phyloP scores from a whole-genome alignment of 2,888 invertebrate species.

The Xanthorhoe designata region DNA sequence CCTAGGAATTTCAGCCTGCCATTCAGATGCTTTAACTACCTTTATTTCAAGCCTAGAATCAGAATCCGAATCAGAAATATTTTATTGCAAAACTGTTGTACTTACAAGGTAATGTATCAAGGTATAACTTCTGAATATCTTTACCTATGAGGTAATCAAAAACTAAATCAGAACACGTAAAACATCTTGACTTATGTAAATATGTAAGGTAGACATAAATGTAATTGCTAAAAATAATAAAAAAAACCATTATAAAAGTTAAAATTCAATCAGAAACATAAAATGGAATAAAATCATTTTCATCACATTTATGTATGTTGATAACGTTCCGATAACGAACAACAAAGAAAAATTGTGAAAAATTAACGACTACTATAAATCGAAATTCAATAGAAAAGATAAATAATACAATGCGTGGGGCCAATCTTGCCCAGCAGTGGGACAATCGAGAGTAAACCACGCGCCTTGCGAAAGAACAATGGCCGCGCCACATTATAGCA shows the following conservation, averaged over 20 bases:
- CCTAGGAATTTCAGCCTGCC: too few relatives aligned
- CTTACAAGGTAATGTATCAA: too few relatives aligned
- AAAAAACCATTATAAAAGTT: background rate
- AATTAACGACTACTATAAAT: slow-evolving; percentile 65
- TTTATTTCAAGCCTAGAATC: too few relatives aligned
- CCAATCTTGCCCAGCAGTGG: slow-evolving; percentile 39
- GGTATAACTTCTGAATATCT: too few relatives aligned
- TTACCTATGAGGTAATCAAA: too few relatives aligned
- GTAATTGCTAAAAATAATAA: background rate
- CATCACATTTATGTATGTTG: slow-evolving; percentile 8
- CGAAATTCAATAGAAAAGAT: slow-evolving; percentile 60
- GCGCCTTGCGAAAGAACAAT: slow-evolving; percentile 69
- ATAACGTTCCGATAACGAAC: slow-evolving; percentile 44
- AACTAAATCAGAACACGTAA: too few relatives aligned
- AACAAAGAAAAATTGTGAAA: slow-evolving; percentile 59
- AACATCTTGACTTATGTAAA: too few relatives aligned
- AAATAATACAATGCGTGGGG: slow-evolving; percentile 46
- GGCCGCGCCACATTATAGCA: slow-evolving; percentile 59
- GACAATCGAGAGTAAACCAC: slow-evolving; percentile 77
- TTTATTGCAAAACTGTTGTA: too few relatives aligned
- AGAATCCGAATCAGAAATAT: too few relatives aligned
- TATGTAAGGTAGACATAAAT: too few relatives aligned
- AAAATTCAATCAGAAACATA: background rate
- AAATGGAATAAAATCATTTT: background rate
- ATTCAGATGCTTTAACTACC: too few relatives aligned